Base-by-base conservation (phyloP, 2,888 invertebrate species). In the Ornithoptera priamus region DNA sequence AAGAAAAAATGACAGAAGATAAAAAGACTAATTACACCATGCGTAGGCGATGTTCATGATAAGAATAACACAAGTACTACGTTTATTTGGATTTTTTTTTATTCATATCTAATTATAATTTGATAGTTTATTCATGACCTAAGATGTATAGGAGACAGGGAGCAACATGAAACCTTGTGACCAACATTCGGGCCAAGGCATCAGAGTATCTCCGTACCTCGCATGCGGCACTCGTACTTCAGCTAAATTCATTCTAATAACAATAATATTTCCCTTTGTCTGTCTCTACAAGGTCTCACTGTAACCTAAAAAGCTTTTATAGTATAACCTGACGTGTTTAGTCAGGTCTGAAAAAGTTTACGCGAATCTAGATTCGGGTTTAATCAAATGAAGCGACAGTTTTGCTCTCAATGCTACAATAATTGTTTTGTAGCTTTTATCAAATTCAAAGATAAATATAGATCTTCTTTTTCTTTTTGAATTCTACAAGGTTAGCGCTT, bases 161-260 rank as follows among this genome's bases (percentile, higher is more conserved):
- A 30, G 30, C 30, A 30, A 5, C 30, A 30, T 10, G 1, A 10
- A 53, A 30, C 30, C 59, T 58, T n/a, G 50, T n/a, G 22, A 46
- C 6, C 46, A 58, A 65, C 22, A 58, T 65, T 59, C 20, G 46
- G 39, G 65, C 46, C 65, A 59, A 46, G 59, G 59, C n/a, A 18
- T 50, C 36, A 24, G 6, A 6, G 15, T n/a, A 65, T 65, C 46
- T 65, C 30, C 24, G n/a, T 53, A 1, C 53, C 53, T 53, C 4
- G 1, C 67, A 62, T 62, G 62, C 62, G 56, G 18, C 62, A 39
- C 67, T 62, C 42, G 67, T 57, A 18, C 53, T 42, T 22, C n/a
- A 67, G 62, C 56, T 57, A 67, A 67, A 67, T 67, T 39, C 56
- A 67, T 67, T 67, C 67, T 24, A 42, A 57, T 67, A 62, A 57